Evolutionary conservation across 2,113 vertebrate species (phyloP).

Genomic region (Campylomormyrus tamandua): DNA sequence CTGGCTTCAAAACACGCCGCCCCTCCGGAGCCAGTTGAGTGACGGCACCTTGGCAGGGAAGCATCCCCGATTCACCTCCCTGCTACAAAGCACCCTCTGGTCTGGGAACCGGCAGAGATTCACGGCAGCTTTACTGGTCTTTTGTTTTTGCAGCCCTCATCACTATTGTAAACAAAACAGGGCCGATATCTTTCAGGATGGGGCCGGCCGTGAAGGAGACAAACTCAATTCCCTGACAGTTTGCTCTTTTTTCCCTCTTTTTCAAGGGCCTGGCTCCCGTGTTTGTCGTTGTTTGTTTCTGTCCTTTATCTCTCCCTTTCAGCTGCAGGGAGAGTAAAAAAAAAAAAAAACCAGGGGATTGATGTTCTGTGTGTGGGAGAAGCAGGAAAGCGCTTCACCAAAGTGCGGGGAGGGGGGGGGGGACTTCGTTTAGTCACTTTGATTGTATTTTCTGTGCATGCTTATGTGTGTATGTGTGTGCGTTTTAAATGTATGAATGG

Average conservation of each 20-base stretch:
- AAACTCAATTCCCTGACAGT: neutral
- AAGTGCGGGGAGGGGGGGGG: neutral
- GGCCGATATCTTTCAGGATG: neutral
- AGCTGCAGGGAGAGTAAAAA: slow-evolving; percentile 1
- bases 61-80: neutral
- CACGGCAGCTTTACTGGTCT: neutral
- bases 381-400: neutral
- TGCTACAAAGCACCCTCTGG: neutral
- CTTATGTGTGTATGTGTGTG: neutral
- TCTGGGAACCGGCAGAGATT: neutral
- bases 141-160: neutral
- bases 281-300: neutral
- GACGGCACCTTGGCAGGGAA: neutral
- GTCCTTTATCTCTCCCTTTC: neutral
- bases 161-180: neutral
- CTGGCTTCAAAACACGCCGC: neutral
- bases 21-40: neutral
- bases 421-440: neutral
- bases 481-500: neutral
- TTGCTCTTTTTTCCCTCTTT: neutral
- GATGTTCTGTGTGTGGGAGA: neutral
- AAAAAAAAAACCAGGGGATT: neutral
- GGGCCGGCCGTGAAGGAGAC: neutral
- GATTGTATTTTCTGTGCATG: neutral
- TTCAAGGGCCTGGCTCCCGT: neutral